A percentile compares a stretch with the other conserved stretches of the same genome.
phyloP scores from a whole-genome alignment of 2,113 vertebrate genomes.

The Macquaria australasica region DNA sequence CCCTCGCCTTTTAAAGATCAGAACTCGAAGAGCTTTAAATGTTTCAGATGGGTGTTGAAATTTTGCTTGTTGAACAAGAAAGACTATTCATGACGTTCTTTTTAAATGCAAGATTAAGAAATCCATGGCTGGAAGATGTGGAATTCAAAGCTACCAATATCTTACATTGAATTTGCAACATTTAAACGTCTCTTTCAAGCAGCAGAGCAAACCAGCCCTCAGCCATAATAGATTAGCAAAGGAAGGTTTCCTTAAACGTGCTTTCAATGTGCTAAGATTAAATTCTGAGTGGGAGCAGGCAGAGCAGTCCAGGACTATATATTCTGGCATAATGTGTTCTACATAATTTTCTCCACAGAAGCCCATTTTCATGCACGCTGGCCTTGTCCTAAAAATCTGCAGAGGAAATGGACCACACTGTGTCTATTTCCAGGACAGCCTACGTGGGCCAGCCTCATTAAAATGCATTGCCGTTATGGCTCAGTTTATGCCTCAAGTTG shows the following conservation, averaged over 20 bases:
- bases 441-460: slow-evolving; percentile 66
- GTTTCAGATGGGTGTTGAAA: slow-evolving; percentile 33
- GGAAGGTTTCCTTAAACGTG: slow-evolving; percentile 57
- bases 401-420: slow-evolving; percentile 66
- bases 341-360: slow-evolving; percentile 61
- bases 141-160: slow-evolving; percentile 26
- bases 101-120: slow-evolving; percentile 49
- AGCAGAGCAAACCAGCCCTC: slow-evolving; percentile 33
- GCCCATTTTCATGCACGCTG: slow-evolving; percentile 56
- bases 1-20: slow-evolving; percentile 25
- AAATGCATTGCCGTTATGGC: slow-evolving; percentile 59
- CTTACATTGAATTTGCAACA: slow-evolving; percentile 45
- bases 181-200: slow-evolving; percentile 26
- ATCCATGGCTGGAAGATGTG: background rate
- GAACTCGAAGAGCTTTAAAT: slow-evolving; percentile 20
- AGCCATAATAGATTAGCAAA: slow-evolving; percentile 57
- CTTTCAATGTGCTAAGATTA: slow-evolving; percentile 62
- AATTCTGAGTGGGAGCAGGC: slow-evolving; percentile 53
- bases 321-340: slow-evolving; percentile 53
- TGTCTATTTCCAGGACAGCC: slow-evolving; percentile 68
- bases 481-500: slow-evolving; percentile 59
- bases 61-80: background rate
- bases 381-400: slow-evolving; percentile 58
- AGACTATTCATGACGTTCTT: background rate
- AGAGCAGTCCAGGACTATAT: slow-evolving; percentile 45